Evolutionary conservation across 2,888 invertebrate species (phyloP), one percentile per base, ranked within the genome.

Genomic region (Drosophila austrosaltans): DNA sequence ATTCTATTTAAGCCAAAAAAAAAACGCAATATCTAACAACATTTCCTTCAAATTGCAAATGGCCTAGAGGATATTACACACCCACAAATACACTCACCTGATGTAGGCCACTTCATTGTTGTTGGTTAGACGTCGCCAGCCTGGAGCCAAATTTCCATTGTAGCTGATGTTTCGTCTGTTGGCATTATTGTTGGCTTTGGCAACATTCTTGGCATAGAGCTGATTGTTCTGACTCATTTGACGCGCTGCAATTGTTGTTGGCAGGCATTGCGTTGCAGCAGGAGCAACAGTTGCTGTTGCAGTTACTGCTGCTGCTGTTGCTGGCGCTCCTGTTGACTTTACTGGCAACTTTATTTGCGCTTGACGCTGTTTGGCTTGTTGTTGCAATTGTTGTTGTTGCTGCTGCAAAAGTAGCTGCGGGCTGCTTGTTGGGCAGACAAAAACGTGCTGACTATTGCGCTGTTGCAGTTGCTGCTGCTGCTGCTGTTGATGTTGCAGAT

Each of bases 31-130:
- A 28, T 28, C 28, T 4, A 1, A 4, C 2, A 6, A 30, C 30
- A 30, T 30, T 30, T 30, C 30, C 30, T 30, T 30, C 5, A 30
- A 3, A 30, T 30, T 30, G 30, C 30, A 30, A 0, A 30, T 30
- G 5, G 66, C 42, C 65, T n/a, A 66, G 25, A 56, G 39, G 12
- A 3, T 6, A 16, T 16, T 16, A 16, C 20, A 16, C 20, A 48
- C 25, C 22, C 22, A 48, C 22, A 48, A 25, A 58, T 30, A 30
- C 22, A 92, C 93, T 93, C 91, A 96, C 96, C 96, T 96, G 92
- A 96, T 94, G 93, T 96, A 96, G 90, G 96, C 94, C 92, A 96
- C 94, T 92, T 94, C 94, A 83, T 95, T 95, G 92, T 95, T 95
- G 90, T 94, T 94, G 84, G 94, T 93, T 81, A 95, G 93, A 90